Percentiles rank a stretch among this genome's conserved stretches.
phyloP scores from a whole-genome alignment of 1,140 invertebrate genomes.

The Bombus balteatus region DNA sequence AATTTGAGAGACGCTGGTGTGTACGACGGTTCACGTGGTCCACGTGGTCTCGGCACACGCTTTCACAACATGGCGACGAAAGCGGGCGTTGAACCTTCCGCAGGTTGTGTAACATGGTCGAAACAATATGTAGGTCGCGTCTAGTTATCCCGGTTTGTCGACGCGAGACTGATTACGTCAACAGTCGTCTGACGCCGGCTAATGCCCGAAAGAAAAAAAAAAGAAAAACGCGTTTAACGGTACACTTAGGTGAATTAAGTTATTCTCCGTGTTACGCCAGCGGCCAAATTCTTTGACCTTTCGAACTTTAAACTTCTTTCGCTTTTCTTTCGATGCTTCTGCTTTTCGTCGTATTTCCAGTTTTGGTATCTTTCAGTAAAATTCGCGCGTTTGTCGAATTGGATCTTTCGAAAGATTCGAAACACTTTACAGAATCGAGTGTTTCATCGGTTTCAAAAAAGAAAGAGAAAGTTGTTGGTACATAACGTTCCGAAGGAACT shows the following conservation, averaged over 20 bases:
- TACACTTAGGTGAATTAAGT: background rate
- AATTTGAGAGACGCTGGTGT: background rate
- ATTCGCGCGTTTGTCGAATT: background rate
- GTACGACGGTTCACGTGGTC: constrained; percentile 26
- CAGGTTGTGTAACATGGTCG: constrained; percentile 66
- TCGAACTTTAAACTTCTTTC: background rate
- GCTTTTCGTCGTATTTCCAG: background rate
- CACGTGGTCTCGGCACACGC: constrained; percentile 66
- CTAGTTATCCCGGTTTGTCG: constrained; percentile 58
- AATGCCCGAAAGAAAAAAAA: constrained; percentile 19
- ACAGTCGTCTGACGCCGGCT: constrained; percentile 10
- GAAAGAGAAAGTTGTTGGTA: background rate
- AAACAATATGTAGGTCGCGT: constrained; percentile 73
- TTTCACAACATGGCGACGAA: constrained; percentile 69
- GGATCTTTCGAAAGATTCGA: background rate
- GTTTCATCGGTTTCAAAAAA: background rate
- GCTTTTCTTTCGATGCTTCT: background rate
- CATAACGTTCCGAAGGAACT: too few relatives aligned
- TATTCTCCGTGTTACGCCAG: background rate
- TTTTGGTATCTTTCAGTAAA: background rate
- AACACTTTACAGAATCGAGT: background rate
- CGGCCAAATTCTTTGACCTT: background rate
- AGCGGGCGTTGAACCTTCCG: constrained; percentile 58
- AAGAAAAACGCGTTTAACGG: background rate
- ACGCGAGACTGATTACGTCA: constrained; percentile 62